Evolutionary conservation across 2,888 invertebrate genomes (phyloP).

Genomic region (Drosophila borborema): DNA sequence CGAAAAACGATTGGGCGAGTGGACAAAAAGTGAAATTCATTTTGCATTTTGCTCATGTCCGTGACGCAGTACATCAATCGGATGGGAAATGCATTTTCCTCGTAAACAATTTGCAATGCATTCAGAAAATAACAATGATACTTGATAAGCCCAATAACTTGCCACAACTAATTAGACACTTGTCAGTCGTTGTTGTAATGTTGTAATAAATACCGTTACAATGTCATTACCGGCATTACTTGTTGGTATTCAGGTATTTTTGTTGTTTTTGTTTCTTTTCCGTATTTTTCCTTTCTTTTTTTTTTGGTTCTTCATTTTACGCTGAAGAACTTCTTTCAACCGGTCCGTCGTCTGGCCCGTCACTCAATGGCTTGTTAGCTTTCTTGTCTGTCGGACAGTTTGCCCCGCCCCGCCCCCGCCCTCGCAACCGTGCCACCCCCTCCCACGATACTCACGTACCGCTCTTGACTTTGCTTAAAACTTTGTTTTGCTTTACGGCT

Average conservation of each 20-base stretch:
- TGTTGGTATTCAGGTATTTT: constrained; percentile 59
- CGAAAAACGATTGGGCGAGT: not conserved
- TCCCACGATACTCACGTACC: constrained; percentile 2
- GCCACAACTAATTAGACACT: constrained; percentile 78
- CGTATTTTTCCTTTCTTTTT: constrained; percentile 2
- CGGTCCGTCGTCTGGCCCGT: constrained; percentile 43
- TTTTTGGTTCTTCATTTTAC: constrained; percentile 13
- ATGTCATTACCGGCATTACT: constrained; percentile 80
- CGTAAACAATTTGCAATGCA: constrained; percentile 42
- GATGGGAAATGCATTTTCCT: constrained; percentile 60
- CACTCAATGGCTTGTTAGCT: constrained; percentile 80
- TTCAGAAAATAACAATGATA: constrained; percentile 30
- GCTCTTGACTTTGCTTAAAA: constrained; percentile 71
- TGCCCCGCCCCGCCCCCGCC: not conserved
- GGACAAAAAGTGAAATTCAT: constrained; percentile 70
- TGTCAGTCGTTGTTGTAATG: constrained; percentile 74
- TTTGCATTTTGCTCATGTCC: constrained; percentile 72
- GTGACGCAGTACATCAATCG: constrained; percentile 73
- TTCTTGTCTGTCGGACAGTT: constrained; percentile 50
- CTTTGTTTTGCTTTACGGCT: constrained; percentile 79
- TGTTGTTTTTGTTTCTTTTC: constrained; percentile 7
- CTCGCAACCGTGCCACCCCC: not conserved
- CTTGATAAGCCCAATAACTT: constrained; percentile 43
- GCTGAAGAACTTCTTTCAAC: constrained; percentile 41
- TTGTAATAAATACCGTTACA: constrained; percentile 82